Conservation (phyloP, 2,113 vertebrate species). For the Stercorarius parasiticus region DNA sequence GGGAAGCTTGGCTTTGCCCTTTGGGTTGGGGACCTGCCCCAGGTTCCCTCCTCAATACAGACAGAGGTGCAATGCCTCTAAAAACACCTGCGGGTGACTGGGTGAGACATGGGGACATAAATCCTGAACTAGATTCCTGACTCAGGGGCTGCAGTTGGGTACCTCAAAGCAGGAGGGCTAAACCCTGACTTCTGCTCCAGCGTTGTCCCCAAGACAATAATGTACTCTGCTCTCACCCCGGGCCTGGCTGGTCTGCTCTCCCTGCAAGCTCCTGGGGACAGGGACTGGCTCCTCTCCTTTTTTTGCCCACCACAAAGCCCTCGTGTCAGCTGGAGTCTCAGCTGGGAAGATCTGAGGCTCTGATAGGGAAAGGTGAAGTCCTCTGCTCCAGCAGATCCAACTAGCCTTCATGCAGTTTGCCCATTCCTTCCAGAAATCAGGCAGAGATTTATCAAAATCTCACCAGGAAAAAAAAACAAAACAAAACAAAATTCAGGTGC, state of each 20-base stretch:
- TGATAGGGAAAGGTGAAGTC: neutral
- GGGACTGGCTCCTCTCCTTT: rapidly evolving
- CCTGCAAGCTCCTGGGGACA: neutral
- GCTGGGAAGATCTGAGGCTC: neutral
- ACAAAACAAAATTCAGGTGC: slow-evolving; percentile 41
- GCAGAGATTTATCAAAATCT: slow-evolving; percentile 55
- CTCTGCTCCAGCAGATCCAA: neutral
- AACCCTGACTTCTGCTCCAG: neutral
- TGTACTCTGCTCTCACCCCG: neutral
- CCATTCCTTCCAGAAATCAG: slow-evolving; percentile 20
- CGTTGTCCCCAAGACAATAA: rapidly evolving
- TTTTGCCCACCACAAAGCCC: neutral
- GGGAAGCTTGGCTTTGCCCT: neutral
- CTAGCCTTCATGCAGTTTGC: neutral
- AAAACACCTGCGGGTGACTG: rapidly evolving
- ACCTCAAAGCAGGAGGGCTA: neutral
- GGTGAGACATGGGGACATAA: neutral
- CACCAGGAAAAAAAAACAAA: neutral
- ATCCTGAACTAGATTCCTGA: neutral
- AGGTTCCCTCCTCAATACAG: neutral
- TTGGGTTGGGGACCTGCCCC: neutral
- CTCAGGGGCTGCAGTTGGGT: neutral
- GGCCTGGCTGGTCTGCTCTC: neutral
- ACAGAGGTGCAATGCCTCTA: neutral
- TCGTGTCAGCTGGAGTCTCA: neutral